phyloP scores from a whole-genome alignment of 2,113 vertebrate genomes.

The Hippopotamus amphibius region DNA sequence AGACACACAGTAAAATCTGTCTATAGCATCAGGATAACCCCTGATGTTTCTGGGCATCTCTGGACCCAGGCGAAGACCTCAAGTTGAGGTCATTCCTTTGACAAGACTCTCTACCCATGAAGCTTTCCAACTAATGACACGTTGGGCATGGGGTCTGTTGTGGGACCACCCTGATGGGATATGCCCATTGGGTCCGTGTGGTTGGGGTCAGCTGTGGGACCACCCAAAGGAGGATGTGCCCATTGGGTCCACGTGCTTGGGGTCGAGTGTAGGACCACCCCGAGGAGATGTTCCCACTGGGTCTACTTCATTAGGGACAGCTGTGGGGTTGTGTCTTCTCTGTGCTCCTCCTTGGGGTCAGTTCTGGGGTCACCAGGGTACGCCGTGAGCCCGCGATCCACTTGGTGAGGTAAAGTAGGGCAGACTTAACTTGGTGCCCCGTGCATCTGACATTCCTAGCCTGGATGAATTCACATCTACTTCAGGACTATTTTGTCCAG shows the following conservation, averaged over 20 bases:
- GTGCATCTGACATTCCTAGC: too few relatives aligned
- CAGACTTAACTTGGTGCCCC: rapidly evolving
- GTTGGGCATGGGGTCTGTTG: too few relatives aligned
- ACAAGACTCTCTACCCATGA: neutral
- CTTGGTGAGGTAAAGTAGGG: too few relatives aligned
- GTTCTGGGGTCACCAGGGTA: rapidly evolving
- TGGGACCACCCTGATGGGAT: neutral
- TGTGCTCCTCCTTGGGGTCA: neutral
- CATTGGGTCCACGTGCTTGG: rapidly evolving
- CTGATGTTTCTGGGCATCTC: neutral
- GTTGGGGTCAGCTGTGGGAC: neutral
- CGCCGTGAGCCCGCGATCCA: rapidly evolving
- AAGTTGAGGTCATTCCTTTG: neutral
- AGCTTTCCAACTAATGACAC: neutral
- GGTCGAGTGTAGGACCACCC: rapidly evolving
- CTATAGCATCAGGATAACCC: neutral
- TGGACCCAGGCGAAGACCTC: neutral
- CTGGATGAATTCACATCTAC: rapidly evolving
- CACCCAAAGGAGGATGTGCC: neutral
- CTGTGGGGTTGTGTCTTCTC: rapidly evolving
- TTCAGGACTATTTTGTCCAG: neutral
- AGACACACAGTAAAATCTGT: neutral
- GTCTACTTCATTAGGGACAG: rapidly evolving
- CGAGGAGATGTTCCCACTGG: too few relatives aligned
- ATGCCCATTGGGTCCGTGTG: rapidly evolving